These are phyloP conservation scores for Scaptomyza flava DNA, from an alignment of 2,888 invertebrate species.

Conservation along the genomic window DNA sequence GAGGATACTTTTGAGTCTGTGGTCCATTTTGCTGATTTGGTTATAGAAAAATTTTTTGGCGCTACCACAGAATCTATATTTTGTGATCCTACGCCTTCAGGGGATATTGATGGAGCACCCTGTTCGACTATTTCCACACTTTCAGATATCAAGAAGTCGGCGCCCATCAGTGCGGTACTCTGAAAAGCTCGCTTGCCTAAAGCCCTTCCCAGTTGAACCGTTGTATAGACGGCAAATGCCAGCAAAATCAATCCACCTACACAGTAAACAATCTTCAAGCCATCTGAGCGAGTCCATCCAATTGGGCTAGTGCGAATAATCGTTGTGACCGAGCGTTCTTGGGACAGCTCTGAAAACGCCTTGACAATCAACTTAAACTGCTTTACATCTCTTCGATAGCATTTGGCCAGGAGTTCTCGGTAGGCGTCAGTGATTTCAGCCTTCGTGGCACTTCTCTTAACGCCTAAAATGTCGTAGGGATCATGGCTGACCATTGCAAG, in stretches of 20 bases:
- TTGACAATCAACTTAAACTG: constrained; percentile 7
- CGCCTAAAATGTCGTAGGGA: constrained; percentile 7
- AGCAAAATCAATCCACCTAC: neutral
- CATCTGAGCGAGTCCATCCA: neutral
- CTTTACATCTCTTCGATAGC: constrained; percentile 4
- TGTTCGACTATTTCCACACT: too few relatives aligned
- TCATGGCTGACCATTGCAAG: constrained; percentile 7
- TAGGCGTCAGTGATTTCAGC: constrained; percentile 11
- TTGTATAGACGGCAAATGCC: neutral
- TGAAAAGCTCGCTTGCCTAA: too few relatives aligned
- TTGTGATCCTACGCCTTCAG: too few relatives aligned
- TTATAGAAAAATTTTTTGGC: too few relatives aligned
- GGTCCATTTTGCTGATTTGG: too few relatives aligned
- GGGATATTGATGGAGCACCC: too few relatives aligned
- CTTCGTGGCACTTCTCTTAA: neutral
- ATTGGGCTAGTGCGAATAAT: neutral
- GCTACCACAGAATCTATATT: too few relatives aligned
- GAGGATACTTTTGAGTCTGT: too few relatives aligned
- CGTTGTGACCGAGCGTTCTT: neutral
- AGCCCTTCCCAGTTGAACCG: neutral
- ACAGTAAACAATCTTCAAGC: neutral
- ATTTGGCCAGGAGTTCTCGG: neutral
- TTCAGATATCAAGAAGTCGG: too few relatives aligned
- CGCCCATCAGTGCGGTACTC: too few relatives aligned
- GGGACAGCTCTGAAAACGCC: constrained; percentile 2